phyloP scores from a whole-genome alignment of 2,888 invertebrate genomes.

The Bellardia pandia region DNA sequence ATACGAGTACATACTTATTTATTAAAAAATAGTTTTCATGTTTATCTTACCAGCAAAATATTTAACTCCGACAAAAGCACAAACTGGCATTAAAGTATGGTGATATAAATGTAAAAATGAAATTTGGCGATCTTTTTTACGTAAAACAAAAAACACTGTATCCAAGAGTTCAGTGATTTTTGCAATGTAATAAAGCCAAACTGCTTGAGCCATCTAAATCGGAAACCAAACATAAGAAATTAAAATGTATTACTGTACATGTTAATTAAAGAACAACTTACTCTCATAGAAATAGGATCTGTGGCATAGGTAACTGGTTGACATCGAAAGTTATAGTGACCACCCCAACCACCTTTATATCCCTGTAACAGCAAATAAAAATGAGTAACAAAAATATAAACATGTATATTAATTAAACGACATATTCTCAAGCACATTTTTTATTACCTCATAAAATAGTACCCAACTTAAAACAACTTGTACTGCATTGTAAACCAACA shows the following conservation, averaged over 20 bases:
- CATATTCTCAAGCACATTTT: too few relatives aligned
- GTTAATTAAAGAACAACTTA: slow-evolving; percentile 75
- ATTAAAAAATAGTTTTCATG: neutral
- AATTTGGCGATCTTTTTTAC: slow-evolving; percentile 92
- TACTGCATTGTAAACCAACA: slow-evolving; percentile 93
- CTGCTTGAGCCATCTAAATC: slow-evolving; percentile 83
- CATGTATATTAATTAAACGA: neutral
- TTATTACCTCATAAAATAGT: slow-evolving; percentile 89
- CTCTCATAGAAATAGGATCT: slow-evolving; percentile 86
- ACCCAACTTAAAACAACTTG: slow-evolving; percentile 94
- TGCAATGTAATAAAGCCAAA: slow-evolving; percentile 84
- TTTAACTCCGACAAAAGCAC: slow-evolving; percentile 88
- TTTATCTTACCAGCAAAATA: slow-evolving; percentile 86
- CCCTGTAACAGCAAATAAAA: slow-evolving; percentile 81
- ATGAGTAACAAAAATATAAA: neutral
- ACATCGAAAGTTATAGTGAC: slow-evolving; percentile 88
- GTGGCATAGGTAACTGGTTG: slow-evolving; percentile 89
- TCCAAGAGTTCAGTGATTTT: slow-evolving; percentile 84
- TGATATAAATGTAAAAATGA: slow-evolving; percentile 94
- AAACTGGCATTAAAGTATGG: slow-evolving; percentile 90
- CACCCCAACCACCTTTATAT: slow-evolving; percentile 86
- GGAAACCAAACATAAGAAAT: slow-evolving; percentile 13
- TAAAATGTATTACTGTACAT: neutral
- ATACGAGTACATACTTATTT: neutral
- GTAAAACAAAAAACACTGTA: slow-evolving; percentile 91